A percentile compares a stretch with the other conserved stretches of the same genome.
These are phyloP conservation scores for Tachystola acroxantha DNA, from an alignment of 2,888 invertebrate species.

Conservation along the genomic window DNA sequence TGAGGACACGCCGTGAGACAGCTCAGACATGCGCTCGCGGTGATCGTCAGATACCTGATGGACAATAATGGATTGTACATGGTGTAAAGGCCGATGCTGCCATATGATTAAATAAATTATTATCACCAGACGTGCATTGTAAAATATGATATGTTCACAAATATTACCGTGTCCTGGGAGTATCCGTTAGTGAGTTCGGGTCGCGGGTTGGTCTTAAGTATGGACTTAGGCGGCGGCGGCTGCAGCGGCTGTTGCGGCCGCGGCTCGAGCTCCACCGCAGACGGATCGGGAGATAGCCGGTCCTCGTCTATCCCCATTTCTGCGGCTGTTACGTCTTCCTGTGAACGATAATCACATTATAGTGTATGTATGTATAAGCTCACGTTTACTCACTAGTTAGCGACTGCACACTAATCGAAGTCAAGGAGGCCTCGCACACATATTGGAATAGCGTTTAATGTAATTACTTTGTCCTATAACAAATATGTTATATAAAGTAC, in stretches of 20 bases:
- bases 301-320: constrained; percentile 37
- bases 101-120: too few species aligned
- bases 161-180: constrained; percentile 15
- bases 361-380: neutral
- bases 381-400: neutral
- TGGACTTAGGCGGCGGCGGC: constrained; percentile 63
- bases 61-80: too few species aligned
- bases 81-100: too few species aligned
- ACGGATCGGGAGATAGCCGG: constrained; percentile 22
- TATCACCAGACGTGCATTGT: too few species aligned
- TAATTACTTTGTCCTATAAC: too few species aligned
- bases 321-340: constrained; percentile 38
- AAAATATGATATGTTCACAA: too few species aligned
- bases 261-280: constrained; percentile 17
- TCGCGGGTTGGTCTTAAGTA: constrained; percentile 63
- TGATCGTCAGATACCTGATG: constrained; percentile 14
- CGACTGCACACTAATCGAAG: too few species aligned
- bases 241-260: constrained; percentile 23
- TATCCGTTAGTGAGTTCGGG: constrained; percentile 58
- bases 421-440: too few species aligned
- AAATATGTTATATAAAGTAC: too few species aligned
- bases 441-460: too few species aligned
- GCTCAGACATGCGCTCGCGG: constrained; percentile 34
- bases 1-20: constrained; percentile 21
- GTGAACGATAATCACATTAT: too few species aligned